Evolutionary conservation across 2,888 invertebrate species (phyloP), one percentile per base, ranked within the genome.

Genomic region (Caenorhabditis uteleia): DNA sequence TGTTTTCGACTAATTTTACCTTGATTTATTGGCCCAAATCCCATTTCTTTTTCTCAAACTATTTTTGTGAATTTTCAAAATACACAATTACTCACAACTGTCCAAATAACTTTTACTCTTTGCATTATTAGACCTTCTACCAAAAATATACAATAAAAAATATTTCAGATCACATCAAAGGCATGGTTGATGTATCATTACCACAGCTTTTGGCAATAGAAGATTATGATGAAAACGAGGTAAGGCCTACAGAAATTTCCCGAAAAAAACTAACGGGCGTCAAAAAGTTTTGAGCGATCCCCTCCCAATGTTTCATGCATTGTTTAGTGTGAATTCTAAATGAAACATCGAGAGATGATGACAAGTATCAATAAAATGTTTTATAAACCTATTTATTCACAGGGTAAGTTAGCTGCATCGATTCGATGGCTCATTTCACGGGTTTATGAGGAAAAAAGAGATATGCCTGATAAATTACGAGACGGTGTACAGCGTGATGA

Each of bases 361-460:
- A 40, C 39, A 40, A 39, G 10, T n/a, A 34, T 27, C 26, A 18
- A 27, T 7, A 38, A 38, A 23, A 42, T 14, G 20, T 31, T 21
- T 18, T 12, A 7, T 16, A 20, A 38, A 43, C 10, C 42, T 39
- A 14, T 46, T 33, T 25, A 10, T 16, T 58, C 62, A 43, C 50
- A 82, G 82, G 77, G 78, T 45, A 82, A 82, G 68, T 60, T 81
- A 39, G 75, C 68, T 14, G 78, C 82, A 4, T 83, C 82, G 25
- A 64, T 82, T 34, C 71, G 68, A 59, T 82, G 82, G 82, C 67
- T 82, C 40, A 78, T 82, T 42, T 67, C 77, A 36, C 74, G 78
- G 42, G 78, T 82, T 44, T 82, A 77, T 60, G 78, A 74, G 33
- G 73, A 68, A 36, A 71, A 67, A 21, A 65, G 65, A 42, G 77